Conservation (phyloP, 2,888 invertebrate genomes). For the Aethes cnicana region DNA sequence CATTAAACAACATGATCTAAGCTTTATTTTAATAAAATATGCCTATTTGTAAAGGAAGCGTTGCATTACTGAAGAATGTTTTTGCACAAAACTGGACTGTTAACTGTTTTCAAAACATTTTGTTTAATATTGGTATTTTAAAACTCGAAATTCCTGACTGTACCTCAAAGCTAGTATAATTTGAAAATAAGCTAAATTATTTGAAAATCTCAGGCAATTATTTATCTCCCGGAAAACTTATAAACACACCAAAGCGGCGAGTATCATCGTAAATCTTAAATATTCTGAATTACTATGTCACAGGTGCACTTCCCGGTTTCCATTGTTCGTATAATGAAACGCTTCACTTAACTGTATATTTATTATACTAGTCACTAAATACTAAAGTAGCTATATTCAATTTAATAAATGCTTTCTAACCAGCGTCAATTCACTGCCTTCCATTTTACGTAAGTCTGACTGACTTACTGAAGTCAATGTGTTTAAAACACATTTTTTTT, state of each 20-base stretch:
- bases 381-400: conserved; percentile 25
- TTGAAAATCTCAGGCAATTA: too few species aligned
- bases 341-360: conserved; percentile 16
- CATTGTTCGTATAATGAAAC: conserved; percentile 24
- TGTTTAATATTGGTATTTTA: too few species aligned
- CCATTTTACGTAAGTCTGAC: too few species aligned
- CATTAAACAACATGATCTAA: conserved; percentile 29
- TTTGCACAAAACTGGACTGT: neutral
- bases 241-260: too few species aligned
- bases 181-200: too few species aligned
- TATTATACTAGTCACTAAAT: conserved; percentile 25
- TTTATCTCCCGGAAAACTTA: too few species aligned
- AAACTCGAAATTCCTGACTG: too few species aligned
- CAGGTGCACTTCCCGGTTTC: neutral
- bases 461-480: too few species aligned
- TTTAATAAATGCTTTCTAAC: conserved; percentile 14
- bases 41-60: conserved; percentile 12
- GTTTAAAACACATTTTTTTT: too few species aligned
- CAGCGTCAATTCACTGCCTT: neutral
- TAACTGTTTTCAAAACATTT: too few species aligned
- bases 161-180: too few species aligned
- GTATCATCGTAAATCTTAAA: neutral
- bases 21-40: conserved; percentile 19
- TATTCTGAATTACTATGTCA: neutral
- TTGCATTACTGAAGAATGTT: conserved; percentile 16